Percentiles rank a stretch among this genome's conserved stretches.
Conservation (phyloP, 2,797 vertebrate genomes). For the Pantherophis vulpinus region DNA sequence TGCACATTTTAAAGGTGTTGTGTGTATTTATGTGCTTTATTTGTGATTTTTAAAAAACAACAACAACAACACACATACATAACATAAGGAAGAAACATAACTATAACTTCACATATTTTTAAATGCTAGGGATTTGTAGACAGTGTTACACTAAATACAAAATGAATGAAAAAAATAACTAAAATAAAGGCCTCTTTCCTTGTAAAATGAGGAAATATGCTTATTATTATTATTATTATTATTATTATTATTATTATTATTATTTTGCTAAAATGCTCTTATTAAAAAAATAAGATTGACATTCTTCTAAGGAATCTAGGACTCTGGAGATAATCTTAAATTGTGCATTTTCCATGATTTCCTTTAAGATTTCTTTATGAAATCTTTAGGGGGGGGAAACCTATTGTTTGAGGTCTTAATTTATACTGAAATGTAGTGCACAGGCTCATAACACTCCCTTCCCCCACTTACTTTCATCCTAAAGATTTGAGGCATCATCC, state of each 20-base stretch:
- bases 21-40: conserved; percentile 35
- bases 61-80: too few relatives aligned
- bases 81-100: conserved; percentile 16
- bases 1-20: neutral
- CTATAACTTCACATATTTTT: neutral
- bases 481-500: neutral
- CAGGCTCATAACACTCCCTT: neutral
- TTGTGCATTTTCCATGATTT: neutral
- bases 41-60: neutral
- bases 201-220: neutral
- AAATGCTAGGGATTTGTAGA: neutral
- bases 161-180: conserved; percentile 24
- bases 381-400: too few relatives aligned
- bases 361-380: neutral
- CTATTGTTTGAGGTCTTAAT: neutral
- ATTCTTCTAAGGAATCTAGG: neutral
- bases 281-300: too few relatives aligned
- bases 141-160: conserved; percentile 6
- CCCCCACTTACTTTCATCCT: neutral
- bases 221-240: neutral
- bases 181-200: neutral
- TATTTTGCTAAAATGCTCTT: neutral
- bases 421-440: neutral
- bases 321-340: neutral
- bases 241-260: neutral